These are phyloP conservation scores for Pyrocoelia pectoralis DNA, from an alignment of 2,888 invertebrate genomes.

Conservation along the genomic window DNA sequence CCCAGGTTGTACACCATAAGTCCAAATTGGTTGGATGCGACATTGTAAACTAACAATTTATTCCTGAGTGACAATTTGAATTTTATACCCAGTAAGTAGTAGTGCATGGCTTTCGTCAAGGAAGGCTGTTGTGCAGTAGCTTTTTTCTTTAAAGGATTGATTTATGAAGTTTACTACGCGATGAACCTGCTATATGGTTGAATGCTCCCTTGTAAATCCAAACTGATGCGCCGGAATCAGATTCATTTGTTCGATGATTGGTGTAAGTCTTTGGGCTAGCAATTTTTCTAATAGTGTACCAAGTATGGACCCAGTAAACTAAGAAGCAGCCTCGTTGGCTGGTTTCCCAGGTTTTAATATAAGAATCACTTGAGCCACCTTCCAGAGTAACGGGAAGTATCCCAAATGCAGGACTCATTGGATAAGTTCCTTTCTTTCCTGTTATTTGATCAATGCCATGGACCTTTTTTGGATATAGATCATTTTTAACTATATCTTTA, in stretches of 20 bases:
- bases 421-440: constrained; percentile 12
- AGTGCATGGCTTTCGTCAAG: constrained; percentile 38
- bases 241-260: constrained; percentile 7
- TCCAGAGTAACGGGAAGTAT: constrained; percentile 7
- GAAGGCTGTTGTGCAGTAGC: too few relatives aligned
- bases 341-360: constrained; percentile 12
- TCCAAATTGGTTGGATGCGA: too few relatives aligned
- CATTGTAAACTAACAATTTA: too few relatives aligned
- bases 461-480: constrained; percentile 8
- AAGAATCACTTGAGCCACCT: too few relatives aligned
- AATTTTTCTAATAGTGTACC: constrained; percentile 17
- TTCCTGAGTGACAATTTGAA: too few relatives aligned
- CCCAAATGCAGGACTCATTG: background rate
- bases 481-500: constrained; percentile 21
- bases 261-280: constrained; percentile 11
- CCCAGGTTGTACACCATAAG: too few relatives aligned
- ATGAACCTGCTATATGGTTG: too few relatives aligned
- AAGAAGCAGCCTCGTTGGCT: background rate
- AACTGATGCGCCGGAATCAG: constrained; percentile 11
- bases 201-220: constrained; percentile 26
- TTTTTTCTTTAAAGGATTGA: constrained; percentile 21
- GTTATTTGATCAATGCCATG: too few relatives aligned
- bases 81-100: too few relatives aligned
- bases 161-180: constrained; percentile 35
- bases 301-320: constrained; percentile 12